phyloP scores from a whole-genome alignment of 2,113 vertebrate species.

The Pelodiscus sinensis region DNA sequence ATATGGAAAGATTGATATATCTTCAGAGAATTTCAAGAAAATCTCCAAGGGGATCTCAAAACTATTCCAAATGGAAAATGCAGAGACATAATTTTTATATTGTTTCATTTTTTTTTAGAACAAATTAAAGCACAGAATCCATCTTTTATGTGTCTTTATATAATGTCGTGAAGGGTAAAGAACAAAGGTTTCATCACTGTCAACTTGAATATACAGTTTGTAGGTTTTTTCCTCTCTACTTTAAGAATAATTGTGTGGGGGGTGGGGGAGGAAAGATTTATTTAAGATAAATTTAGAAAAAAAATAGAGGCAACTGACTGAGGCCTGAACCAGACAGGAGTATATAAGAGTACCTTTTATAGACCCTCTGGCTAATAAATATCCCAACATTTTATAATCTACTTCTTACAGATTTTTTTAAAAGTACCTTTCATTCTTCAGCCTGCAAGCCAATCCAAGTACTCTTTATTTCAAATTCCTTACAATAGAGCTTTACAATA shows the following conservation, averaged over 20 bases:
- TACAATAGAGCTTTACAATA: neutral
- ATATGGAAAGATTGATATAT: neutral
- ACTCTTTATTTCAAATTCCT: conserved; percentile 33
- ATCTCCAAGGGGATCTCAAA: conserved; percentile 2
- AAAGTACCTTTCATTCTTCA: neutral
- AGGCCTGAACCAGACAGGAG: neutral
- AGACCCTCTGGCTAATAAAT: neutral
- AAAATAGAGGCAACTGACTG: neutral
- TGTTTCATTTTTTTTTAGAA: conserved; percentile 63
- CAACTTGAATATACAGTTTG: conserved; percentile 47
- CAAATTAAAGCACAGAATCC: conserved; percentile 50
- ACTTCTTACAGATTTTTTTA: neutral
- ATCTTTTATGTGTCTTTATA: conserved; percentile 49
- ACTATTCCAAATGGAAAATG: neutral
- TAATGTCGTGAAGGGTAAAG: conserved; percentile 41
- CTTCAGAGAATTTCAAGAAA: conserved; percentile 1
- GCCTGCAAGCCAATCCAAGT: neutral
- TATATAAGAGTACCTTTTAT: neutral
- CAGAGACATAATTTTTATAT: conserved; percentile 1
- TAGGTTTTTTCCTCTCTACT: neutral
- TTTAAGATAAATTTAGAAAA: neutral
- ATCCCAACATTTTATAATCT: neutral
- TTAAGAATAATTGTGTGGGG: neutral
- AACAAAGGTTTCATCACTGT: conserved; percentile 67
- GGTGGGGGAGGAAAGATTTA: neutral